These are phyloP conservation scores for Leptobrachium ailaonicum DNA, from an alignment of 2,113 vertebrate species.

Conservation along the genomic window DNA sequence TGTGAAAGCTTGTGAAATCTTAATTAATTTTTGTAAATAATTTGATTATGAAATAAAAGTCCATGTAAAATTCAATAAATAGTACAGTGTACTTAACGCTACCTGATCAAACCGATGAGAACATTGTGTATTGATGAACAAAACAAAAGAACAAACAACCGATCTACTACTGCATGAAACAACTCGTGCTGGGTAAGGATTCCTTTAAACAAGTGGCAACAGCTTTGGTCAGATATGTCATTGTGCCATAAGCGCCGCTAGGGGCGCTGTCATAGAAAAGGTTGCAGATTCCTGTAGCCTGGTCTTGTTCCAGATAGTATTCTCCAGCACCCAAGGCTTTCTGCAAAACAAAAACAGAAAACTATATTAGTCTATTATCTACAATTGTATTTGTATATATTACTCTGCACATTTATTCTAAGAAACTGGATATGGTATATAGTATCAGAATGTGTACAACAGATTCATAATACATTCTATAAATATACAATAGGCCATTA, in stretches of 20 bases:
- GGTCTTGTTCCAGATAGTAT: constrained; percentile 84
- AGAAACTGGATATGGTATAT: too few species aligned
- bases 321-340: constrained; percentile 80
- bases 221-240: constrained; percentile 96
- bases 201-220: constrained; percentile 85
- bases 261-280: constrained; percentile 96
- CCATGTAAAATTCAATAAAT: neutral
- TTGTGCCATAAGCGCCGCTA: constrained; percentile 91
- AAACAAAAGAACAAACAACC: neutral
- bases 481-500: too few species aligned
- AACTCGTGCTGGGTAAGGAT: constrained; percentile 87
- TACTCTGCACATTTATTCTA: too few species aligned
- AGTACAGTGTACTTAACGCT: neutral
- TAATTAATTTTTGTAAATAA: neutral
- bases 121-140: neutral
- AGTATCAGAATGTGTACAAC: too few species aligned
- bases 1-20: too few species aligned
- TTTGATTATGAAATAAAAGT: neutral
- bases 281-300: constrained; percentile 89
- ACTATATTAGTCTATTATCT: too few species aligned
- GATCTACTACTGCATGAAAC: constrained; percentile 79
- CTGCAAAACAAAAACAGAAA: constrained; percentile 63
- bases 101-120: neutral
- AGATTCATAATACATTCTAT: too few species aligned
- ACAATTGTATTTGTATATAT: too few species aligned